Evolutionary conservation across 2,888 invertebrate species (phyloP).

Genomic region (Eupithecia dodoneata): DNA sequence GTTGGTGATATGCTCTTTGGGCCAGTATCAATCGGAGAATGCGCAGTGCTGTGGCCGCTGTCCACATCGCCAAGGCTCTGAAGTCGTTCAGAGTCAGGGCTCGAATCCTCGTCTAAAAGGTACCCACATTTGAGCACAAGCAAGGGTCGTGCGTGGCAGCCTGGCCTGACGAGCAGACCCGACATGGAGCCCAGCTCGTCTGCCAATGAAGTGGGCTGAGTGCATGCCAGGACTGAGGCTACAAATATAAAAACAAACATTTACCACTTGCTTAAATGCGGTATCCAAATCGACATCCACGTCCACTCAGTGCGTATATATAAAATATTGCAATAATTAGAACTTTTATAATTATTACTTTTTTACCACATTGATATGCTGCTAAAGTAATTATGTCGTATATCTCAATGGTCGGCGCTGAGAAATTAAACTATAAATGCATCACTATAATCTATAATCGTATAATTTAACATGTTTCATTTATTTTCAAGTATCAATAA

Average conservation of each 20-base stretch:
- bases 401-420: background rate
- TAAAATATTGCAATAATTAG: too few species aligned
- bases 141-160: slow-evolving; percentile 82
- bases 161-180: slow-evolving; percentile 68
- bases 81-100: slow-evolving; percentile 93
- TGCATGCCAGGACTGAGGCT: slow-evolving; percentile 87
- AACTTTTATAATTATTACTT: background rate
- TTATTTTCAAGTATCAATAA: too few species aligned
- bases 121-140: slow-evolving; percentile 90
- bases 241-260: slow-evolving; percentile 52
- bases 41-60: slow-evolving; percentile 96
- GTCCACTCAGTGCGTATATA: background rate
- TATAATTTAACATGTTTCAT: too few species aligned
- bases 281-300: background rate
- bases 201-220: slow-evolving; percentile 87
- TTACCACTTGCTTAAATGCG: background rate
- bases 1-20: slow-evolving; percentile 94
- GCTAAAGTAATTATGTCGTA: background rate
- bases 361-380: background rate
- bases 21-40: slow-evolving; percentile 92
- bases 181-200: slow-evolving; percentile 86
- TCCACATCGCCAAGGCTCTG: slow-evolving; percentile 91
- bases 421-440: too few species aligned
- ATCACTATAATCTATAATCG: too few species aligned
- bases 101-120: slow-evolving; percentile 91